Percentiles rank a stretch among this genome's conserved stretches.
Evolutionary conservation across 2,797 vertebrate genomes (phyloP).

Genomic region (Chaetophractus vellerosus): DNA sequence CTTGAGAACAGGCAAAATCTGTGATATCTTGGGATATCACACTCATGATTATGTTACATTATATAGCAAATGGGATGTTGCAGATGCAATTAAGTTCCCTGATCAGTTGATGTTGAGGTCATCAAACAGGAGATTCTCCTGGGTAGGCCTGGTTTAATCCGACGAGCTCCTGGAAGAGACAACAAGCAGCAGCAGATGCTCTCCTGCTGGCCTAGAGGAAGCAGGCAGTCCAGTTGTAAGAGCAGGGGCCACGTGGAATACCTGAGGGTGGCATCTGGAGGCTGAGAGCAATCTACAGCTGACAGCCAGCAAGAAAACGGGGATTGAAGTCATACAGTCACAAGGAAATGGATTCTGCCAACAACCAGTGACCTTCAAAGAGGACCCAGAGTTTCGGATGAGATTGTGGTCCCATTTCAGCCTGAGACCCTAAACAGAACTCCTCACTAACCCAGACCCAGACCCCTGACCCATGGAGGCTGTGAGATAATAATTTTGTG

Average conservation of each 20-base stretch:
- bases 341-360: not conserved
- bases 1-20: not conserved
- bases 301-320: not conserved
- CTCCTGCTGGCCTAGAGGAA: not conserved
- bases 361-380: not conserved
- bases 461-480: not conserved
- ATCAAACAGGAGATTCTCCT: not conserved
- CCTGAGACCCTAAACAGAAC: not conserved
- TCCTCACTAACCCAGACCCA: too few species aligned
- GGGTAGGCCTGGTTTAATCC: not conserved
- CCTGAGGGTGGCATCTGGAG: too few species aligned
- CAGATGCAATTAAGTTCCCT: slow-evolving; percentile 6
- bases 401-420: not conserved
- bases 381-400: not conserved
- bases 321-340: not conserved
- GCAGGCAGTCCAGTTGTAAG: not conserved
- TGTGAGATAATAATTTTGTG: not conserved
- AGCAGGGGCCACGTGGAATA: not conserved
- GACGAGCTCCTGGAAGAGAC: not conserved
- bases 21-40: not conserved
- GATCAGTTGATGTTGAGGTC: not conserved
- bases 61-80: not conserved
- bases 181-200: not conserved
- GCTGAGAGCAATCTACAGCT: not conserved
- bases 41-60: not conserved